phyloP scores from a whole-genome alignment of 1,140 invertebrate genomes.

The Calliphora vicina region DNA sequence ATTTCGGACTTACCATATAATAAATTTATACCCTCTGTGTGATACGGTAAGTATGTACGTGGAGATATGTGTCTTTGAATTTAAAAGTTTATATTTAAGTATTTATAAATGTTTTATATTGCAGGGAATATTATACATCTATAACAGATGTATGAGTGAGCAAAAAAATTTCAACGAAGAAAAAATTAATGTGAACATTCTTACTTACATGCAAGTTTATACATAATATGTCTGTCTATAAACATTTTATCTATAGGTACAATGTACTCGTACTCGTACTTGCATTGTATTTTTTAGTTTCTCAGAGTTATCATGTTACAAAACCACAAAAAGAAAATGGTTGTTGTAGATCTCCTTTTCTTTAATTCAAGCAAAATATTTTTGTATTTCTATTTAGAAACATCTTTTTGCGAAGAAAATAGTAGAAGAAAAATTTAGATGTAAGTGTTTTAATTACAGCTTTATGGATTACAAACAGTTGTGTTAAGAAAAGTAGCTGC shows the following conservation, averaged over 20 bases:
- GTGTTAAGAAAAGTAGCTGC: background rate
- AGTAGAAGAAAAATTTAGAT: background rate
- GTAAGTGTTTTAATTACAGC: background rate
- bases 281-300: background rate
- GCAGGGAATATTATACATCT: background rate
- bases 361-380: background rate
- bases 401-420: no score
- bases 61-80: background rate
- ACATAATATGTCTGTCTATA: no score
- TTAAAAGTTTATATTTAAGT: background rate
- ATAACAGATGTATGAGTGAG: background rate
- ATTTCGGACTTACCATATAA: background rate
- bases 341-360: background rate
- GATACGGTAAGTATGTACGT: background rate
- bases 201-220: no score
- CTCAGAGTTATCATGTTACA: slow-evolving; percentile 1
- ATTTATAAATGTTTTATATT: background rate
- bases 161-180: background rate
- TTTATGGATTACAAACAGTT: background rate
- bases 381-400: background rate
- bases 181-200: background rate
- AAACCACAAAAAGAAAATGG: background rate
- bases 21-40: background rate
- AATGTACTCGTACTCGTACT: no score
- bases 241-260: no score